phyloP scores from a whole-genome alignment of 1,140 invertebrate species.

The Tetranychus cinnabarinus region DNA sequence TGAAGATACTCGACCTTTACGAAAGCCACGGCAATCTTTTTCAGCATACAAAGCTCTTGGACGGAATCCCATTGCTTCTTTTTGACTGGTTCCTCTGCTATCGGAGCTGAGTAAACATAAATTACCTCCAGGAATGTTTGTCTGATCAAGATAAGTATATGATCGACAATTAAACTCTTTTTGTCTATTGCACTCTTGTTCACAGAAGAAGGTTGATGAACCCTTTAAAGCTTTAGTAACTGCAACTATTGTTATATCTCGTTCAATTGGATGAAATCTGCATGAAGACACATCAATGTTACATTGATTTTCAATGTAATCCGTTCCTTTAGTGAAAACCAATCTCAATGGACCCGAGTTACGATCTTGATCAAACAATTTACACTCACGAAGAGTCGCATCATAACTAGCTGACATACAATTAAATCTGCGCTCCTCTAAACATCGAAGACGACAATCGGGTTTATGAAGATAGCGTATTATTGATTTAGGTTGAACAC shows the following conservation, averaged over 20 bases:
- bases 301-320: conserved; percentile 31
- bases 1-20: neutral
- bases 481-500: conserved; percentile 17
- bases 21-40: conserved; percentile 17
- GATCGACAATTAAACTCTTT: conserved; percentile 26
- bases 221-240: conserved; percentile 22
- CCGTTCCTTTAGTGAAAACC: conserved; percentile 17
- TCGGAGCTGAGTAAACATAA: conserved; percentile 23
- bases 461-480: conserved; percentile 19
- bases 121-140: conserved; percentile 10
- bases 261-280: conserved; percentile 8
- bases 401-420: conserved; percentile 26
- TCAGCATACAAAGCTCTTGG: conserved; percentile 22
- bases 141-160: conserved; percentile 22
- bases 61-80: conserved; percentile 20
- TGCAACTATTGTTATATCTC: conserved; percentile 12
- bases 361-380: conserved; percentile 23
- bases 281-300: conserved; percentile 8
- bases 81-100: conserved; percentile 19
- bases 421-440: conserved; percentile 22
- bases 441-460: conserved; percentile 24
- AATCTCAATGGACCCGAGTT: conserved; percentile 17
- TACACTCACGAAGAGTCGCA: conserved; percentile 21
- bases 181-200: conserved; percentile 24
- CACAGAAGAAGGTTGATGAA: conserved; percentile 20